Conservation (phyloP, 2,888 invertebrate genomes). For the Linnaemya tessellans region DNA sequence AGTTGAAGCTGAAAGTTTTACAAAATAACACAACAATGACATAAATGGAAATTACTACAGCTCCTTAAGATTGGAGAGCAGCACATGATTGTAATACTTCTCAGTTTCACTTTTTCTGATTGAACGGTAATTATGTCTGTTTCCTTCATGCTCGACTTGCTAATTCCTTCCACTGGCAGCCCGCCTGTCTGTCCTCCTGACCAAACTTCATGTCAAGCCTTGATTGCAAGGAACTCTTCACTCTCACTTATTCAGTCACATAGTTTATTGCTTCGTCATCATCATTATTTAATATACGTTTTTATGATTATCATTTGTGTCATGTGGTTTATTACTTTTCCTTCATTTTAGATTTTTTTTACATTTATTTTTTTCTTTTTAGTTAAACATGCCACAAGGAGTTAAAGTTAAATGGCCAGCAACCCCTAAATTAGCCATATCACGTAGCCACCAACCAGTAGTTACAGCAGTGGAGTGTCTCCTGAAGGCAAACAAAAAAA, state of each 20-base stretch:
- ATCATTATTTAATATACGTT: slow-evolving; percentile 38
- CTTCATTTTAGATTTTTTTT: neutral
- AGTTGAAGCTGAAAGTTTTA: slow-evolving; percentile 23
- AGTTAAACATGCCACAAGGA: slow-evolving; percentile 23
- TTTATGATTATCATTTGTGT: slow-evolving; percentile 57
- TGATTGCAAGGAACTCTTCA: slow-evolving; percentile 25
- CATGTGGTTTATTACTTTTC: slow-evolving; percentile 54
- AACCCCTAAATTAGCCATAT: slow-evolving; percentile 72
- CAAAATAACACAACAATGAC: slow-evolving; percentile 30
- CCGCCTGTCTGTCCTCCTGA: neutral
- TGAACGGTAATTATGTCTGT: slow-evolving; percentile 62
- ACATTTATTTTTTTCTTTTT: neutral
- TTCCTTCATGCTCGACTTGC: slow-evolving; percentile 47
- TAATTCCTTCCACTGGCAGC: neutral
- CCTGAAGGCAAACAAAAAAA: slow-evolving; percentile 41
- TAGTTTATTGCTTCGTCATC: slow-evolving; percentile 49
- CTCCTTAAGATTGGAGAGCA: slow-evolving; percentile 32
- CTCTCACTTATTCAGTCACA: slow-evolving; percentile 35
- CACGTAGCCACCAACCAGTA: slow-evolving; percentile 58
- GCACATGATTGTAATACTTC: slow-evolving; percentile 5
- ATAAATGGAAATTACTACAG: slow-evolving; percentile 4
- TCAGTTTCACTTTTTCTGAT: slow-evolving; percentile 18
- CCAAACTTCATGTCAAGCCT: slow-evolving; percentile 15
- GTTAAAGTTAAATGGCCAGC: slow-evolving; percentile 63
- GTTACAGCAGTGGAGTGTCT: slow-evolving; percentile 13